Conservation (phyloP, 2,888 invertebrate species). For the Smittia sp. region DNA sequence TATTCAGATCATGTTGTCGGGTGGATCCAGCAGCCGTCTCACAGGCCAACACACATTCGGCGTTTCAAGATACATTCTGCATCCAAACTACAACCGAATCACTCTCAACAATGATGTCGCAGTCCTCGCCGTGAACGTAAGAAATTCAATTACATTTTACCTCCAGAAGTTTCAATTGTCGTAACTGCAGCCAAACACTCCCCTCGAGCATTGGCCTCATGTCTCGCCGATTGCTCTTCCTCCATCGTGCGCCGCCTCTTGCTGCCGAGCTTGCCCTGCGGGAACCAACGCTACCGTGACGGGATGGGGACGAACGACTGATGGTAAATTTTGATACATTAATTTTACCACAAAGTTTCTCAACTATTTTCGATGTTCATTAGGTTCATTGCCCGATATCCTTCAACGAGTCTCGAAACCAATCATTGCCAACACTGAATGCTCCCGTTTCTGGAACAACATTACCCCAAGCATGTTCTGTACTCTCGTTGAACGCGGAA, state of each 20-base stretch:
- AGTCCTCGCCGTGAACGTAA: neutral
- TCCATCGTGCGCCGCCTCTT: neutral
- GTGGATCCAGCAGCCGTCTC: constrained; percentile 15
- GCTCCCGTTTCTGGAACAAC: neutral
- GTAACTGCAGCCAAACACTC: neutral
- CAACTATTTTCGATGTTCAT: neutral
- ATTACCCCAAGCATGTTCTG: constrained; percentile 8
- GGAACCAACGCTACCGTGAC: neutral
- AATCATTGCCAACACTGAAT: neutral
- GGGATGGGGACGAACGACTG: constrained; percentile 19
- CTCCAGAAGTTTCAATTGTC: neutral
- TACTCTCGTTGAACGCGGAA: neutral
- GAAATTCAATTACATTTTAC: neutral
- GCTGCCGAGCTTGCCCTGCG: constrained; percentile 1
- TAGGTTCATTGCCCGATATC: neutral
- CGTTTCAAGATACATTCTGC: neutral
- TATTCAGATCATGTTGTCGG: neutral
- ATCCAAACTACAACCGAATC: constrained; percentile 17
- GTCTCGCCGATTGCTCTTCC: constrained; percentile 10
- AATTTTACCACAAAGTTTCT: neutral
- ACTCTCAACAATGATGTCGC: constrained; percentile 3
- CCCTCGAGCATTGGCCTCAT: neutral
- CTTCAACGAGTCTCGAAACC: neutral
- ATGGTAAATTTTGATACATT: neutral
- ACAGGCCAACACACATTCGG: neutral